These are phyloP conservation scores for Amphiprion percula DNA, from an alignment of 2,113 vertebrate species.

Conservation along the genomic window DNA sequence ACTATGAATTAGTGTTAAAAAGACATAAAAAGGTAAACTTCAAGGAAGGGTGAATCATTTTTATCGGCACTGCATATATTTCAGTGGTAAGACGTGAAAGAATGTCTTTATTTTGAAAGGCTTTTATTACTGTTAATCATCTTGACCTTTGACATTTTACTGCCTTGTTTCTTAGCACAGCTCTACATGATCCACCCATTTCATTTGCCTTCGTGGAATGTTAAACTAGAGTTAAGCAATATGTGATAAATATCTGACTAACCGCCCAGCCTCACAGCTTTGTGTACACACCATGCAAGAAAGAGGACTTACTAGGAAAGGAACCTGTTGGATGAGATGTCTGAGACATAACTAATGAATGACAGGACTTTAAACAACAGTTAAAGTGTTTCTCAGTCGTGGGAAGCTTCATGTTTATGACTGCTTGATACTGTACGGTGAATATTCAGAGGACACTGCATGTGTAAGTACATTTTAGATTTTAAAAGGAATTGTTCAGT, in stretches of 20 bases:
- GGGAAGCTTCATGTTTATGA: neutral
- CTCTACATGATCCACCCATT: neutral
- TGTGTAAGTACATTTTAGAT: slow-evolving; percentile 43
- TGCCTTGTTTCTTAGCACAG: neutral
- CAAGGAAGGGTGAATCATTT: too few relatives aligned
- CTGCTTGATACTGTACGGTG: neutral
- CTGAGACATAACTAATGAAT: neutral
- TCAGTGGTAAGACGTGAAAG: too few relatives aligned
- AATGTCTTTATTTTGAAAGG: slow-evolving; percentile 4
- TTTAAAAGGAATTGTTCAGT: neutral
- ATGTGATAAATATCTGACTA: slow-evolving; percentile 9
- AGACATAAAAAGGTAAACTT: too few relatives aligned
- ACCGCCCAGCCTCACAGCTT: neutral
- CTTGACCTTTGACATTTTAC: neutral
- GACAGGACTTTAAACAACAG: neutral
- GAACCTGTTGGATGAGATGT: slow-evolving; percentile 68
- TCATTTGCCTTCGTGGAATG: slow-evolving; percentile 33
- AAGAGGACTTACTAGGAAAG: neutral
- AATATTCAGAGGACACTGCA: neutral
- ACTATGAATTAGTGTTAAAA: too few relatives aligned
- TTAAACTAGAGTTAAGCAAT: slow-evolving; percentile 49
- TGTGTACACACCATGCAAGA: neutral
- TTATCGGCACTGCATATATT: too few relatives aligned
- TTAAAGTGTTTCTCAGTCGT: slow-evolving; percentile 8
- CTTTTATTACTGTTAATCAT: neutral